These are phyloP conservation scores for Pantherophis guttatus DNA, from an alignment of 2,113 vertebrate genomes.

Conservation along the genomic window DNA sequence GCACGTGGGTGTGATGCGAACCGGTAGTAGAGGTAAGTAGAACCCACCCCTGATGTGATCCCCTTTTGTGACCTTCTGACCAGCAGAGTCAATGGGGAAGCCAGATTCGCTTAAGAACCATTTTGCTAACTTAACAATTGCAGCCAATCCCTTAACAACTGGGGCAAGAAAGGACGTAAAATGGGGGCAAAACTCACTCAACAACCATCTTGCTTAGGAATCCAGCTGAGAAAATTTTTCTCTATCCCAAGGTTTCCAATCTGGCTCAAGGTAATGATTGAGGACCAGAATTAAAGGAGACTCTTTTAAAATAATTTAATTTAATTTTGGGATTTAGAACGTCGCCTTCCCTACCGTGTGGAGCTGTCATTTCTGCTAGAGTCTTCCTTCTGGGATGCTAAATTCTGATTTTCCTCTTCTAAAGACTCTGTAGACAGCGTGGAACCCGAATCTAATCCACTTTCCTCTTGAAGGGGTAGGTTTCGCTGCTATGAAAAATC, in stretches of 20 bases:
- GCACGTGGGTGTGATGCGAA: too few relatives aligned
- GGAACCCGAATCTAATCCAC: neutral
- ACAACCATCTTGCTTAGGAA: too few relatives aligned
- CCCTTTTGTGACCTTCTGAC: too few relatives aligned
- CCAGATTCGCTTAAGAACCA: too few relatives aligned
- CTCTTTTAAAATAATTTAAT: neutral
- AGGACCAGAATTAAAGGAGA: neutral
- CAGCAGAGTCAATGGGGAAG: too few relatives aligned
- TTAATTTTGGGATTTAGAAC: neutral
- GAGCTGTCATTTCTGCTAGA: constrained; percentile 50
- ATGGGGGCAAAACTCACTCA: too few relatives aligned
- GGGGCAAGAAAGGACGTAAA: too few relatives aligned
- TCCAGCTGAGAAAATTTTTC: too few relatives aligned
- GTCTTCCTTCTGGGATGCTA: constrained; percentile 55
- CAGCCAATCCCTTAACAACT: too few relatives aligned
- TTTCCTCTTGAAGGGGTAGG: constrained; percentile 24
- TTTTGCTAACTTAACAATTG: too few relatives aligned
- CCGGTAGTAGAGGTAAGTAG: too few relatives aligned
- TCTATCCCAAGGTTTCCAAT: neutral
- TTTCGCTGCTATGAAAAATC: constrained; percentile 48
- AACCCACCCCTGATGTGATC: too few relatives aligned
- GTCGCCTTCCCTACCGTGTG: constrained; percentile 67
- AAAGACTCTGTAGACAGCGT: neutral
- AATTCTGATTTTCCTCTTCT: constrained; percentile 35
- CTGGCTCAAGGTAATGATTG: neutral